These are phyloP conservation scores for Limnothrissa miodon DNA, from an alignment of 2,113 vertebrate species.

Conservation along the genomic window DNA sequence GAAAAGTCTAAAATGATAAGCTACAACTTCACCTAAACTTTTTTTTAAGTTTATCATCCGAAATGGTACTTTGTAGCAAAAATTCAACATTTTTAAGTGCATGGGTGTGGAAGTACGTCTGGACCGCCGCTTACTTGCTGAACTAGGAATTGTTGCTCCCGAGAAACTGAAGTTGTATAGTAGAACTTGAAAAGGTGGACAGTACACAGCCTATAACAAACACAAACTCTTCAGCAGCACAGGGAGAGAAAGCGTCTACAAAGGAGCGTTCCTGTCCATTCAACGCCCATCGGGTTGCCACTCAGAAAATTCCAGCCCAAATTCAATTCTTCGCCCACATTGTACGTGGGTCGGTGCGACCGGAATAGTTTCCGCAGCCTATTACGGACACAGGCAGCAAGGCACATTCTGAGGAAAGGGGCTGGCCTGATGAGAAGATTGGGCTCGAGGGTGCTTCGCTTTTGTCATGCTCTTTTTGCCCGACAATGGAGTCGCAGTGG, in stretches of 20 bases:
- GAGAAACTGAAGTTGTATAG: background rate
- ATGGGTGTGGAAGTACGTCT: background rate
- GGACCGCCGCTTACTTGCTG: background rate
- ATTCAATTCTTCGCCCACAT: background rate
- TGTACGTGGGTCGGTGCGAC: background rate
- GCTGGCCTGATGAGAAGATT: background rate
- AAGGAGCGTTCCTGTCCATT: background rate
- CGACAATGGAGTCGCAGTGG: background rate
- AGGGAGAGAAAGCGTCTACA: background rate
- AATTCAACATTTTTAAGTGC: background rate
- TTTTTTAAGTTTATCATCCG: background rate
- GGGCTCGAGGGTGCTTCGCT: background rate
- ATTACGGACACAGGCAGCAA: conserved; percentile 35
- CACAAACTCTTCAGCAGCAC: background rate
- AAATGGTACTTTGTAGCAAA: background rate
- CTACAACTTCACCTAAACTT: background rate
- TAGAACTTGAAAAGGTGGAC: background rate
- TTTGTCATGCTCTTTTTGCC: conserved; percentile 28
- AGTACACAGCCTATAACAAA: background rate
- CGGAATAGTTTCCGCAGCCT: conserved; percentile 17
- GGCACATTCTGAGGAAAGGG: conserved; percentile 24
- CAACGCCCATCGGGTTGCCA: background rate
- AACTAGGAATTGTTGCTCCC: background rate
- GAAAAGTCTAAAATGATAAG: background rate
- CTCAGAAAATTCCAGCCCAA: background rate